A percentile compares a stretch with the other conserved stretches of the same genome.
Evolutionary conservation across 2,113 vertebrate species (phyloP).

Genomic region (Pterocles orientalis): DNA sequence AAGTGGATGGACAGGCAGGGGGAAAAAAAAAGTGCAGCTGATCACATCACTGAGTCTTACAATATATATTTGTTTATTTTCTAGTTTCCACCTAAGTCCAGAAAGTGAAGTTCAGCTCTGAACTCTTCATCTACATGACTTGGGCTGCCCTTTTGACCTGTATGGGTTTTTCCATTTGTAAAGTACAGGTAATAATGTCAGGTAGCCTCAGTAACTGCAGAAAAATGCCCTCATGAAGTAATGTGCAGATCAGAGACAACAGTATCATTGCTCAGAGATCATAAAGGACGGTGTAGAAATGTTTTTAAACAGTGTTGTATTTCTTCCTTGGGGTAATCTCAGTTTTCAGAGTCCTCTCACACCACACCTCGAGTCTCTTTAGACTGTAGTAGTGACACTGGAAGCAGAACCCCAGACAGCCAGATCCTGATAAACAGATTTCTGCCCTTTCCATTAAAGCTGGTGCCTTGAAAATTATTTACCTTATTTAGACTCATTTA

Average conservation of each 20-base stretch:
- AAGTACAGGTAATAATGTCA: neutral
- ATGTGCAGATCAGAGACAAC: neutral
- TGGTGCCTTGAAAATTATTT: neutral
- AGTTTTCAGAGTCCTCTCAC: neutral
- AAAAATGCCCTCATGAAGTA: neutral
- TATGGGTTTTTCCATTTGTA: neutral
- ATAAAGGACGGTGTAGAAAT: neutral
- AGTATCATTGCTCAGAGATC: neutral
- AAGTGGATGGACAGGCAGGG: neutral
- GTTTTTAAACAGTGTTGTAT: neutral
- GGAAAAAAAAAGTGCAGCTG: neutral
- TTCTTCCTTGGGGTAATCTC: neutral
- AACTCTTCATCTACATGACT: neutral
- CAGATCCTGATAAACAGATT: neutral
- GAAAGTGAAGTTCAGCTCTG: neutral
- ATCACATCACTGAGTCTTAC: neutral
- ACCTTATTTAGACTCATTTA: neutral
- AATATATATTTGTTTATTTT: neutral
- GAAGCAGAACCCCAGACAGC: neutral
- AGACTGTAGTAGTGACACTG: neutral
- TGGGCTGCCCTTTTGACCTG: neutral
- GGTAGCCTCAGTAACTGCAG: neutral
- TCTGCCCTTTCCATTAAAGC: neutral
- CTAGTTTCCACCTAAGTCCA: neutral
- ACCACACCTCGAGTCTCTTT: neutral